phyloP scores from a whole-genome alignment of 2,113 vertebrate species.

The Tursiops truncatus region DNA sequence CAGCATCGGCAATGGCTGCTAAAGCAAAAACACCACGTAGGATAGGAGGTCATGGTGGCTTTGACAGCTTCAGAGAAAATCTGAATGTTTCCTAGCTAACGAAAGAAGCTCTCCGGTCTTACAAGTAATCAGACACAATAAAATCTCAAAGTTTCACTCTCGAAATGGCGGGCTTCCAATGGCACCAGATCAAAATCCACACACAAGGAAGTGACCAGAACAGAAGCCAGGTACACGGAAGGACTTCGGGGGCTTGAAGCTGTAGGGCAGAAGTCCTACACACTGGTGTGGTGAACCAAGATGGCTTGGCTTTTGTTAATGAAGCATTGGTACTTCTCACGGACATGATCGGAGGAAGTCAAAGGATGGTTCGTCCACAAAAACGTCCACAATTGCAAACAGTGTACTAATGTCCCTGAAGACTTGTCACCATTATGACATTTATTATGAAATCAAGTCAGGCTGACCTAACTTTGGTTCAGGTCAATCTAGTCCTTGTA shows the following conservation, averaged over 20 bases:
- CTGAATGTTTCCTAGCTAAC: neutral
- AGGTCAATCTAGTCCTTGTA: neutral
- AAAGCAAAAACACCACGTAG: slow-evolving; percentile 5
- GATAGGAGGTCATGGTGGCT: neutral
- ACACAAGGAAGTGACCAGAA: neutral
- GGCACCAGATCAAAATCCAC: neutral
- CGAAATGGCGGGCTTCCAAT: neutral
- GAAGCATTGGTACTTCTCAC: neutral
- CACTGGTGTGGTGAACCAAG: neutral
- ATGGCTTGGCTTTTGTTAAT: neutral
- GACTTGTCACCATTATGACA: neutral
- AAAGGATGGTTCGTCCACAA: neutral
- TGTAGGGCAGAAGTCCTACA: neutral
- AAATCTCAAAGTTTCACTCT: neutral
- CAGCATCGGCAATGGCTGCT: neutral
- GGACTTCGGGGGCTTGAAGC: neutral
- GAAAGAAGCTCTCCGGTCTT: neutral
- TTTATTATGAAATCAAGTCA: neutral
- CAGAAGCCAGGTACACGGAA: neutral
- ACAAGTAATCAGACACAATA: neutral
- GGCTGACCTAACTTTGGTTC: neutral
- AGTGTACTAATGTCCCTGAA: neutral
- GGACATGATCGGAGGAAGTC: neutral
- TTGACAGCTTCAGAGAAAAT: slow-evolving; percentile 37
- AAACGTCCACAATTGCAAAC: neutral